phyloP scores from a whole-genome alignment of 2,797 vertebrate species.

The Anguilla megastoma region DNA sequence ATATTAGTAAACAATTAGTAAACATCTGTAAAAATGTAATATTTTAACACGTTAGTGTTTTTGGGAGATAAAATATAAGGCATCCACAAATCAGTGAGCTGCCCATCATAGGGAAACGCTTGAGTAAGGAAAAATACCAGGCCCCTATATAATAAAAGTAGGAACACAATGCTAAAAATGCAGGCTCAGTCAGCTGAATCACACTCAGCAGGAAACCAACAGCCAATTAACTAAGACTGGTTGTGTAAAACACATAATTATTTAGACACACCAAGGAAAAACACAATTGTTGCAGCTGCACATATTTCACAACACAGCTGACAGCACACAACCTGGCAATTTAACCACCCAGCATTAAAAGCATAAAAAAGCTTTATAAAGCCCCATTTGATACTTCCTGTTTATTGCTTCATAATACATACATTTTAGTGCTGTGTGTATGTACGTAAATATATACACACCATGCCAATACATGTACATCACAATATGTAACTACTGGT shows the following conservation, averaged over 20 bases:
- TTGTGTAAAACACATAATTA: background rate
- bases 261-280: background rate
- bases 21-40: background rate
- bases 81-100: background rate
- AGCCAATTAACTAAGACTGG: background rate
- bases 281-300: background rate
- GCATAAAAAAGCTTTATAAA: background rate
- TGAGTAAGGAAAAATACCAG: background rate
- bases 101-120: background rate
- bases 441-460: no score
- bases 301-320: background rate
- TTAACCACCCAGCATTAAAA: background rate
- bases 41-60: background rate
- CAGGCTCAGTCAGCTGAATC: background rate
- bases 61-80: background rate
- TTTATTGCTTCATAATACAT: no score
- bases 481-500: background rate
- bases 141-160: background rate
- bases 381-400: background rate
- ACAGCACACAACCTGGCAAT: background rate
- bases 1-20: background rate
- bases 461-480: no score
- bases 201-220: background rate
- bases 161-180: background rate
- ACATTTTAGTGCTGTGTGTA: no score